Conservation (phyloP, 2,113 vertebrate genomes). For the Typhlomys cinereus region DNA sequence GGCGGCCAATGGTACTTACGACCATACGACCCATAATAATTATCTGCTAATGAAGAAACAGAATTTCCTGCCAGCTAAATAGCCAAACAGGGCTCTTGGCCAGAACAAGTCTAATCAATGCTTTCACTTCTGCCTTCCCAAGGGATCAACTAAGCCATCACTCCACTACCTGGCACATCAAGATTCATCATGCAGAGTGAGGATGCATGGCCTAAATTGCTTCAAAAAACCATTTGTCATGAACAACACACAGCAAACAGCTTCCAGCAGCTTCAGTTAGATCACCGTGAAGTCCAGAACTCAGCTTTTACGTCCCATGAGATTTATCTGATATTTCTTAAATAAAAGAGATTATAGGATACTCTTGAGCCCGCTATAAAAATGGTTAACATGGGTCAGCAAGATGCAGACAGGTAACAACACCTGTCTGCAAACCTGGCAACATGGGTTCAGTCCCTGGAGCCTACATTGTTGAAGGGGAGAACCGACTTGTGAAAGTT, state of each 20-base stretch:
- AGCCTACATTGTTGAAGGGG: no score
- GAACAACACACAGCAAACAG: background rate
- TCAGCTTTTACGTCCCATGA: background rate
- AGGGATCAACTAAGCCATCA: slow-evolving; percentile 61
- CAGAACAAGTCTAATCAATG: slow-evolving; percentile 65
- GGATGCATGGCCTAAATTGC: slow-evolving; percentile 25
- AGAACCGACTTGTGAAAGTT: no score
- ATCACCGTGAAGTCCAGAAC: background rate
- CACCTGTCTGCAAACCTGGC: no score
- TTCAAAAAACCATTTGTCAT: slow-evolving; percentile 58
- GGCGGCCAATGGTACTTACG: background rate
- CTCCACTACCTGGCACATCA: slow-evolving; percentile 60
- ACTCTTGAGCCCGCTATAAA: background rate
- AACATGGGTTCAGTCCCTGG: no score
- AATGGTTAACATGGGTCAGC: no score
- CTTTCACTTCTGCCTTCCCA: slow-evolving; percentile 67
- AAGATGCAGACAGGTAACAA: no score
- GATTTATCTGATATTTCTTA: slow-evolving; percentile 43
- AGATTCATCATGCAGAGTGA: slow-evolving; percentile 53
- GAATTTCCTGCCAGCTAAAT: slow-evolving; percentile 49
- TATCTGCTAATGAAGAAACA: slow-evolving; percentile 49
- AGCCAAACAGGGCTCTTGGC: slow-evolving; percentile 50
- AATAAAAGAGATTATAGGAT: slow-evolving; percentile 8
- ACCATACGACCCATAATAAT: slow-evolving; percentile 5
- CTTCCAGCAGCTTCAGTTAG: background rate